Evolutionary conservation across 2,797 vertebrate genomes (phyloP).

Genomic region (Lepus townsendii): DNA sequence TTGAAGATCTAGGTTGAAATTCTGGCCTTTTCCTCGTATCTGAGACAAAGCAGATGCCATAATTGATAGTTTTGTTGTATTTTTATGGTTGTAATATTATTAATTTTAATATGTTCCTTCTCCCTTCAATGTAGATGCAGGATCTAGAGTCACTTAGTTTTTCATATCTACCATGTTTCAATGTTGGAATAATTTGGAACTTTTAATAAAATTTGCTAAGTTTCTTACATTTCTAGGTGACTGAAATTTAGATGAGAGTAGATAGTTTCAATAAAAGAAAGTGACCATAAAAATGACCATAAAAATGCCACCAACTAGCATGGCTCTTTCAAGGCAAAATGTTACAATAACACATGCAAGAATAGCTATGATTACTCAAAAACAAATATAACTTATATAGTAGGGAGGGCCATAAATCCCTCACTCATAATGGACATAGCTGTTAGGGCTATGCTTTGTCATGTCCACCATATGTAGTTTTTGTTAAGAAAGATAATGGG

Average conservation of each 20-base stretch:
- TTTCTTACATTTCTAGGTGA: not conserved
- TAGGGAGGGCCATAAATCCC: not conserved
- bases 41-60: not conserved
- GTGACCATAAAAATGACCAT: not conserved
- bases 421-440: no score
- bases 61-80: not conserved
- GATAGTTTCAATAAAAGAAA: not conserved
- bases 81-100: not conserved
- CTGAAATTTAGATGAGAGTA: not conserved
- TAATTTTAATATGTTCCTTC: conserved; percentile 8
- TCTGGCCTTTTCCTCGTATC: not conserved
- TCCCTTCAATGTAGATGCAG: not conserved
- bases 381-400: not conserved
- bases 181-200: not conserved
- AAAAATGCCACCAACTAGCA: not conserved
- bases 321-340: not conserved
- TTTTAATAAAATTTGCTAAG: not conserved
- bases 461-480: not conserved
- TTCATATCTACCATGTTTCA: not conserved
- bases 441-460: not conserved
- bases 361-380: not conserved
- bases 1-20: not conserved
- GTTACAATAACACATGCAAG: not conserved
- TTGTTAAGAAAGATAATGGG: not conserved
- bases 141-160: not conserved